Percentiles rank a stretch among this genome's conserved stretches.
These are phyloP conservation scores for Deilephila porcellus DNA, from an alignment of 2,888 invertebrate species.

Conservation along the genomic window DNA sequence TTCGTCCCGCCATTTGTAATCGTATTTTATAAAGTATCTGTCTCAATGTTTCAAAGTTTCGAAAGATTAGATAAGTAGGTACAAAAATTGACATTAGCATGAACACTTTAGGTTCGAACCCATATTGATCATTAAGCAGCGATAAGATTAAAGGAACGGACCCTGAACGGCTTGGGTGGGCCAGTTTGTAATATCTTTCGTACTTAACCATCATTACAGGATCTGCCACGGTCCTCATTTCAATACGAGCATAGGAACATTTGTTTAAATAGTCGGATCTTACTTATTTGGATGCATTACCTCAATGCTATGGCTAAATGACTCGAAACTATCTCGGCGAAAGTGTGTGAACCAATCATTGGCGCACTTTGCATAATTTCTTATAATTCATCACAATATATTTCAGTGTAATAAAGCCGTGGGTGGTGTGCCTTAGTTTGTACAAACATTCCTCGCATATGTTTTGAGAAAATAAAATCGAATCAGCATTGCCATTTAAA, in stretches of 20 bases:
- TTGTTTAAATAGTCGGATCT: slow-evolving; percentile 47
- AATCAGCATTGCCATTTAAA: slow-evolving; percentile 12
- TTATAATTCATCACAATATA: slow-evolving; percentile 71
- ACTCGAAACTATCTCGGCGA: slow-evolving; percentile 80
- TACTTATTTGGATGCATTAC: slow-evolving; percentile 48
- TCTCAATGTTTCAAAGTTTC: slow-evolving; percentile 25
- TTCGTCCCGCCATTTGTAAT: slow-evolving; percentile 21
- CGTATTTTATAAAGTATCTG: slow-evolving; percentile 26
- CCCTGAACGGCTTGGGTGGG: slow-evolving; percentile 73
- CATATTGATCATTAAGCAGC: slow-evolving; percentile 64
- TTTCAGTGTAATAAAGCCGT: slow-evolving; percentile 62
- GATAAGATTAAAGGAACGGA: slow-evolving; percentile 75
- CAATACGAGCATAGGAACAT: slow-evolving; percentile 26
- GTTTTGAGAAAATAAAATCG: slow-evolving; percentile 17
- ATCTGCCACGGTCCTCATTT: slow-evolving; percentile 43
- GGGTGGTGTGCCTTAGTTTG: slow-evolving; percentile 65
- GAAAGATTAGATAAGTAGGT: slow-evolving; percentile 29
- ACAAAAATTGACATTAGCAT: slow-evolving; percentile 28
- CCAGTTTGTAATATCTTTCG: slow-evolving; percentile 58
- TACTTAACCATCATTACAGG: slow-evolving; percentile 59
- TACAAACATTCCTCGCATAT: slow-evolving; percentile 54
- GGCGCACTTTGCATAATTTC: slow-evolving; percentile 73
- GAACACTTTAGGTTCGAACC: slow-evolving; percentile 41
- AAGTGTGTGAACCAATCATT: slow-evolving; percentile 72
- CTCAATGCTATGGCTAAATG: slow-evolving; percentile 55